These are phyloP conservation scores for Cynoglossus semilaevis DNA, from an alignment of 2,113 vertebrate species.

Conservation along the genomic window DNA sequence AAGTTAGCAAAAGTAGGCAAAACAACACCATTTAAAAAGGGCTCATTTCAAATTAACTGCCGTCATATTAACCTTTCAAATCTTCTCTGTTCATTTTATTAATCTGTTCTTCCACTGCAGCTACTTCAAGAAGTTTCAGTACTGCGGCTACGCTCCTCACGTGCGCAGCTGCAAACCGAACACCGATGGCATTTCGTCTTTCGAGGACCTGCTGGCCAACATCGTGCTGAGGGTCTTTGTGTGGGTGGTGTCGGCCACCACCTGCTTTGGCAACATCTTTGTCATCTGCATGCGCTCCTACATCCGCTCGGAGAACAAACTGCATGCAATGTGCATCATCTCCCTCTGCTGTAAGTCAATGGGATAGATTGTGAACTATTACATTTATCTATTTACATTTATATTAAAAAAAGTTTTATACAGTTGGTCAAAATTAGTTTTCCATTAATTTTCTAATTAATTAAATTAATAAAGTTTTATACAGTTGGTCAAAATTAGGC, in stretches of 20 bases:
- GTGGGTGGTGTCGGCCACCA: constrained; percentile 95
- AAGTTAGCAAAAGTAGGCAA: too few species aligned
- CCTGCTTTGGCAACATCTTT: constrained; percentile 95
- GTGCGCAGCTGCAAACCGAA: constrained; percentile 97
- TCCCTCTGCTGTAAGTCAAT: constrained; percentile 94
- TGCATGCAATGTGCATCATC: constrained; percentile 92
- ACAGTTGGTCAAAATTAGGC: too few species aligned
- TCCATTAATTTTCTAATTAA: too few species aligned
- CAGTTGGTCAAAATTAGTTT: too few species aligned
- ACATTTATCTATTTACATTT: too few species aligned
- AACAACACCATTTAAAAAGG: too few species aligned
- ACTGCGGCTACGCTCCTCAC: constrained; percentile 93
- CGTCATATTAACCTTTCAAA: too few species aligned
- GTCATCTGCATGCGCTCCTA: constrained; percentile 95
- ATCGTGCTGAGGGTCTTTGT: constrained; percentile 93
- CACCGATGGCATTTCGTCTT: constrained; percentile 93
- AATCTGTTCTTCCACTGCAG: constrained; percentile 57
- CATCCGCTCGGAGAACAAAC: constrained; percentile 93
- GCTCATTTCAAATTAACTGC: too few species aligned
- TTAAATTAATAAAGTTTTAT: too few species aligned
- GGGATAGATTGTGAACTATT: too few species aligned
- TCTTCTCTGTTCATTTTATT: background rate
- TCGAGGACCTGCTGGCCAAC: constrained; percentile 93
- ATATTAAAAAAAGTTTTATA: too few species aligned
- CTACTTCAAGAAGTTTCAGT: constrained; percentile 98